Evolutionary conservation across 2,113 vertebrate species (phyloP).

Genomic region (Gasterosteus aculeatus): DNA sequence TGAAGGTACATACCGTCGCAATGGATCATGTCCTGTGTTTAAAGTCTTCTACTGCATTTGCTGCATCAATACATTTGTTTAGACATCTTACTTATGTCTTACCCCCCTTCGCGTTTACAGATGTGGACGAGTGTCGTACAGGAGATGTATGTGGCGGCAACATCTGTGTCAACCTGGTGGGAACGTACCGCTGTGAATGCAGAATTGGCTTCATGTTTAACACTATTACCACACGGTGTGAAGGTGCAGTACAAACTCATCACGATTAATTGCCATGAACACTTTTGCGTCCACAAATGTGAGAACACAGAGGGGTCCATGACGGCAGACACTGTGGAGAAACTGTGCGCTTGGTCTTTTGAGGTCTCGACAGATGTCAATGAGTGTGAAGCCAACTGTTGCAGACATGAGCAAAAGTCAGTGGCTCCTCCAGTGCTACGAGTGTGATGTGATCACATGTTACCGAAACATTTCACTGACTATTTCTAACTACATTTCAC

Average conservation of each 20-base stretch:
- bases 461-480: not conserved
- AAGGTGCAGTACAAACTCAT: slow-evolving; percentile 78
- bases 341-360: not conserved
- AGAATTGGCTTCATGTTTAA: slow-evolving; percentile 87
- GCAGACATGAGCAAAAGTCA: slow-evolving; percentile 93
- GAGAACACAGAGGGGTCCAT: slow-evolving; percentile 89
- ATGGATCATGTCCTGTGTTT: not conserved
- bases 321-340: slow-evolving; percentile 87
- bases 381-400: slow-evolving; percentile 88
- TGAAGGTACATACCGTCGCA: slow-evolving; percentile 77
- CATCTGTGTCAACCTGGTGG: slow-evolving; percentile 86
- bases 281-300: slow-evolving; percentile 89
- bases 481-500: not conserved
- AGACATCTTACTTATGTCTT: not conserved
- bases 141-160: slow-evolving; percentile 86
- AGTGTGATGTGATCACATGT: not conserved
- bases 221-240: slow-evolving; percentile 84
- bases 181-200: slow-evolving; percentile 91
- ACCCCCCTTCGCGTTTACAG: slow-evolving; percentile 63
- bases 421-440: slow-evolving; percentile 93
- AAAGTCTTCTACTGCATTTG: not conserved
- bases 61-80: not conserved
- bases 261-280: not conserved
- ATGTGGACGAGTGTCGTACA: slow-evolving; percentile 87
- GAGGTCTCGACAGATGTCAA: slow-evolving; percentile 80